A percentile compares a stretch with the other conserved stretches of the same genome.
These are phyloP conservation scores for Schizothorax lantsangensis DNA, from an alignment of 2,797 vertebrate species.

Conservation along the genomic window DNA sequence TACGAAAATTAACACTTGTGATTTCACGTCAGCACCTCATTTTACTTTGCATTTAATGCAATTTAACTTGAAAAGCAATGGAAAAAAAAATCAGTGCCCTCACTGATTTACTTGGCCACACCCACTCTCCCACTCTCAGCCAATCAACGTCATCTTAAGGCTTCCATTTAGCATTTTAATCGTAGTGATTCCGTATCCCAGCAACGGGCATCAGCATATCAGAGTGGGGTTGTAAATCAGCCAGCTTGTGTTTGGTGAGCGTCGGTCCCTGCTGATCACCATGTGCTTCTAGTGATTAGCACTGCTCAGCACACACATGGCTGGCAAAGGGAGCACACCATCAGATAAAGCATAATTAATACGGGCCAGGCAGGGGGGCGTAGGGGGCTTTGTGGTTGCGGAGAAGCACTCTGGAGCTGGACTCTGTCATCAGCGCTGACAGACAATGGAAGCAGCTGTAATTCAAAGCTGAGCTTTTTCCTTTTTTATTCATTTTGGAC, in stretches of 20 bases:
- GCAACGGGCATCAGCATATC: conserved; percentile 74
- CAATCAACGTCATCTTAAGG: conserved; percentile 72
- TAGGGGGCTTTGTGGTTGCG: conserved; percentile 74
- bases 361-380: conserved; percentile 65
- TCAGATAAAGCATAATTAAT: conserved; percentile 82
- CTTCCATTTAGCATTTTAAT: conserved; percentile 73
- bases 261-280: conserved; percentile 72
- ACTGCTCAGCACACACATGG: conserved; percentile 64
- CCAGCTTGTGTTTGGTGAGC: conserved; percentile 66
- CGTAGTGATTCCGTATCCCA: conserved; percentile 73
- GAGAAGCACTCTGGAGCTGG: conserved; percentile 68
- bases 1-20: neutral
- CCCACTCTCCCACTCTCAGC: conserved; percentile 60
- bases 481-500: neutral
- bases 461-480: conserved; percentile 64
- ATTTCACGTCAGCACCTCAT: neutral
- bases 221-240: conserved; percentile 63
- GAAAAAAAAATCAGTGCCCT: conserved; percentile 11
- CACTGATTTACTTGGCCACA: conserved; percentile 9
- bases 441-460: conserved; percentile 85
- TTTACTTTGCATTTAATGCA: conserved; percentile 34
- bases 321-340: conserved; percentile 73
- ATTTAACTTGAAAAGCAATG: neutral
- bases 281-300: conserved; percentile 81
- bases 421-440: too few species aligned